Evolutionary conservation across 2,888 invertebrate genomes (phyloP), one percentile per base, ranked within the genome.

Genomic region (Xylocampa areola): DNA sequence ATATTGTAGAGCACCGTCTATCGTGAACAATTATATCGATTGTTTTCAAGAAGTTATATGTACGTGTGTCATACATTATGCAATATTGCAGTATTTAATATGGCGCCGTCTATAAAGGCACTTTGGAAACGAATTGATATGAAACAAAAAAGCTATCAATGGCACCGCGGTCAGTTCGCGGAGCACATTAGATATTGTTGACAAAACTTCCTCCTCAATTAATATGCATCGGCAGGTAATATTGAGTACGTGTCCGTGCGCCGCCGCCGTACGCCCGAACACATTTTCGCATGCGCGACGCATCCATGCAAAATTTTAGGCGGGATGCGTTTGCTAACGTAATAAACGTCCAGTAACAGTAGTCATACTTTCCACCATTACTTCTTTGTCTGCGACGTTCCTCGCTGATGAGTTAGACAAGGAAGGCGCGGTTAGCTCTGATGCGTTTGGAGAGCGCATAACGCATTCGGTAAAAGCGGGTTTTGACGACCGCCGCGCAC

Each of bases 271-370:
- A 80, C 77, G 79, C 78, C 67, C 72, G 47, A 61, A 67, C 66
- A 77, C 80, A 82, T 84, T 88, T 92, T 85, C 89, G 87, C 90
- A 93, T 93, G 92, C 93, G 86, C 87, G 81, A 87, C 92, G 89
- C 92, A 92, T 92, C 86, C 89, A 91, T 92, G 93, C 93, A 90
- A 92, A 94, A 93, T 93, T 93, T 93, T 92, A 91, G 93, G 92
- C 89, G 90, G 93, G 92, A 93, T 92, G 92, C 92, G 91, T 87
- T 90, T 84, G 84, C 81, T 85, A 84, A 88, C 85, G 85, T 88
- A 87, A 90, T 84, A 79, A 76, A 74, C 79, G 79, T 79, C 82
- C 88, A 89, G 89, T 84, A 87, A 89, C 89, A 89, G 88, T 80
- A 80, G 81, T 76, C 79, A 84, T 82, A 86, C 88, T 90, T 90